Evolutionary conservation across 2,797 vertebrate genomes (phyloP).

Genomic region (Melanotaenia trifasciata): DNA sequence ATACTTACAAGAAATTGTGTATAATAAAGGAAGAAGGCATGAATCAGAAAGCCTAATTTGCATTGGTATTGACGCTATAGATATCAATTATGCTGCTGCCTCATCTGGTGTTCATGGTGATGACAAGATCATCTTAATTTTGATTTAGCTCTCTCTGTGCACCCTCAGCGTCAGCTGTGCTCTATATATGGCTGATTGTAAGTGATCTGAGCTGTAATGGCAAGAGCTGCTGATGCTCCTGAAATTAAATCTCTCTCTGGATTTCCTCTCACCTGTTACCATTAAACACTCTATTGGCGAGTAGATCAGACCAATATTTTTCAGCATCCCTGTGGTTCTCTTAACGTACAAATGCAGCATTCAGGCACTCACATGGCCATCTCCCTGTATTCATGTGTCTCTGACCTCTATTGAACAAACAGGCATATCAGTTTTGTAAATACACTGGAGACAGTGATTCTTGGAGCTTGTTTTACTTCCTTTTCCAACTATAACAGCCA

Average conservation of each 20-base stretch:
- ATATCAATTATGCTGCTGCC: conserved; percentile 29
- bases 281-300: conserved; percentile 66
- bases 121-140: conserved; percentile 63
- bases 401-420: conserved; percentile 37
- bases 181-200: conserved; percentile 68
- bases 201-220: conserved; percentile 66
- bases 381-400: conserved; percentile 21
- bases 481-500: conserved; percentile 44
- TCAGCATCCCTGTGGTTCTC: conserved; percentile 3
- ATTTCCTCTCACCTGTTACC: conserved; percentile 71
- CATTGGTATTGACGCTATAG: neutral
- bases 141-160: conserved; percentile 61
- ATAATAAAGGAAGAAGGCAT: conserved; percentile 24
- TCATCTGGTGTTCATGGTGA: conserved; percentile 37
- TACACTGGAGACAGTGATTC: conserved; percentile 38
- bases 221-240: conserved; percentile 71
- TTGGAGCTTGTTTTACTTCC: conserved; percentile 23
- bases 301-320: conserved; percentile 36
- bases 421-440: conserved; percentile 41
- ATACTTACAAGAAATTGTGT: neutral
- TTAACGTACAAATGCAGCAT: neutral
- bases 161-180: conserved; percentile 60
- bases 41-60: conserved; percentile 19
- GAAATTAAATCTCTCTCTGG: conserved; percentile 71
- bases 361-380: neutral